These are phyloP conservation scores for Galerucella nymphaeae DNA, from an alignment of 2,888 invertebrate genomes.

Conservation along the genomic window DNA sequence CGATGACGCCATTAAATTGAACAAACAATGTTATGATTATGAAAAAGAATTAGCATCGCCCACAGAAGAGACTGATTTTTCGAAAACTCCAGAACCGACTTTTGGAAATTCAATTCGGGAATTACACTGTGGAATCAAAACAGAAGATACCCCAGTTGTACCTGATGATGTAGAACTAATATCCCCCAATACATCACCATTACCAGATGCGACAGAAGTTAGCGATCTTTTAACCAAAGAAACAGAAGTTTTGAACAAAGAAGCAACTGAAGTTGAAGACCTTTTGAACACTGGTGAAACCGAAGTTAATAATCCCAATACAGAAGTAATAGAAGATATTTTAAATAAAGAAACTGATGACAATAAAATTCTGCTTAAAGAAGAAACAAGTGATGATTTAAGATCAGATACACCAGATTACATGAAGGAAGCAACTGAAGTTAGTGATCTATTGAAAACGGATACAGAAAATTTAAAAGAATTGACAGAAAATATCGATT, in stretches of 20 bases:
- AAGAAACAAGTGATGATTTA: neutral
- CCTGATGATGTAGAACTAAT: conserved; percentile 21
- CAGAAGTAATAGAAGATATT: neutral
- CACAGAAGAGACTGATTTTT: conserved; percentile 40
- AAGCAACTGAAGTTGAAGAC: conserved; percentile 20
- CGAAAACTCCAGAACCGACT: conserved; percentile 46
- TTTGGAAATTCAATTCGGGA: conserved; percentile 42
- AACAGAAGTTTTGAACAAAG: conserved; percentile 19
- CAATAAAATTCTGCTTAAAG: neutral
- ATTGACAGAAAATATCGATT: conserved; percentile 1
- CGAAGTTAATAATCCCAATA: conserved; percentile 2
- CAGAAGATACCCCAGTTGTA: neutral
- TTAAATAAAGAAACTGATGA: neutral
- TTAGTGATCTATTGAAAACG: conserved; percentile 14
- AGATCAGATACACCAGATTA: neutral
- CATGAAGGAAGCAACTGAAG: conserved; percentile 13
- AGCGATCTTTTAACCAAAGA: conserved; percentile 17
- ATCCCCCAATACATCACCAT: conserved; percentile 3
- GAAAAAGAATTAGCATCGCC: conserved; percentile 57
- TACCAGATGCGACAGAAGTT: conserved; percentile 28
- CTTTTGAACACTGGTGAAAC: conserved; percentile 4
- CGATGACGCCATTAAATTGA: conserved; percentile 53
- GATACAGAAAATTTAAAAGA: conserved; percentile 36
- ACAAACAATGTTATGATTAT: conserved; percentile 52
- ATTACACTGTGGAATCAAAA: conserved; percentile 34